A percentile compares a stretch with the other conserved stretches of the same genome.
Conservation (phyloP, 2,888 invertebrate genomes). For the Altica lythri region DNA sequence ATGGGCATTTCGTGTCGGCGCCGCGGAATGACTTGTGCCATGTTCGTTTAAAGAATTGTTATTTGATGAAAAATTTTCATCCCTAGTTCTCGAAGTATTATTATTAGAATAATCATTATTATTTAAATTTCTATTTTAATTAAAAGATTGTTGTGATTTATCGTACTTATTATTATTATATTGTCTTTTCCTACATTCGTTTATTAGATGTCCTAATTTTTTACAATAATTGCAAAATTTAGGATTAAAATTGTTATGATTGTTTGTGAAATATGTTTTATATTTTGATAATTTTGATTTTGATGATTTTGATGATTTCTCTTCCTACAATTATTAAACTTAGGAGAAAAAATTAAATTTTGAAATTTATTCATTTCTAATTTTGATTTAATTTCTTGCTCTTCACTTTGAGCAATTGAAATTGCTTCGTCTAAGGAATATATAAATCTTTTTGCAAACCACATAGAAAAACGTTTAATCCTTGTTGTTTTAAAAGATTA, state of each 20-base stretch:
- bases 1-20: conserved; percentile 14
- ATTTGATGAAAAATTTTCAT: too few species aligned
- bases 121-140: not conserved
- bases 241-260: conserved; percentile 3
- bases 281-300: too few species aligned
- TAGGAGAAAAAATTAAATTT: too few species aligned
- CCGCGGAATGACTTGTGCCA: conserved; percentile 12
- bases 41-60: conserved; percentile 15
- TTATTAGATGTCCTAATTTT: conserved; percentile 31
- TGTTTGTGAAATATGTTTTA: too few species aligned
- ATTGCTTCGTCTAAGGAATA: conserved; percentile 29
- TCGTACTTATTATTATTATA: conserved; percentile 28
- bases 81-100: too few species aligned
- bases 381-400: conserved; percentile 27
- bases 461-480: conserved; percentile 22
- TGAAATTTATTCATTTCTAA: too few species aligned
- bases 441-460: conserved; percentile 19
- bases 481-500: conserved; percentile 24
- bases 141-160: not conserved
- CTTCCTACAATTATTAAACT: too few species aligned
- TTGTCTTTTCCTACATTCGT: conserved; percentile 33
- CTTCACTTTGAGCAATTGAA: conserved; percentile 24
- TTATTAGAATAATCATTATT: too few species aligned
- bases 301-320: too few species aligned
- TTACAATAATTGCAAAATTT: conserved; percentile 32